Evolutionary conservation across 2,113 vertebrate species (phyloP), one percentile per base, ranked within the genome.

Genomic region (Sturnira hondurensis): DNA sequence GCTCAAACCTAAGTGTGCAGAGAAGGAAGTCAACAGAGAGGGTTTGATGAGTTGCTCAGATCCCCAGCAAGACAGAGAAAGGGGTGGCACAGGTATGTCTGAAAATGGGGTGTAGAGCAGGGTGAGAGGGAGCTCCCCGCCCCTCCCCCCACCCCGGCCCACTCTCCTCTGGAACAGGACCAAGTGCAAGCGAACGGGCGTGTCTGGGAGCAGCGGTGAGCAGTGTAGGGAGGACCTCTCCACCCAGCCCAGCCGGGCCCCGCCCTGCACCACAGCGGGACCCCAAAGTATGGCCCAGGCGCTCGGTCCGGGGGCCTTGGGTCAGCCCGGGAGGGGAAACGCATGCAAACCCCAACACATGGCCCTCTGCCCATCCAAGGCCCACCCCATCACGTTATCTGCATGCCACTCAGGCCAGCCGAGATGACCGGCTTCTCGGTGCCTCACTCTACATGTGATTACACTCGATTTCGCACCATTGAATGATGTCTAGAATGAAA

Each of bases 71-170:
- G n/a, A 22, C 41, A 14, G 26, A 38, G 20, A 47, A 26, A 26
- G 0, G 22, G 15, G 28, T 36, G 19, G 38, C 17, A 80, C 61
- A 6, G 6, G 33, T 17, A 22, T 5, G 8, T 36, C 38, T 43
- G 45, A 63, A 50, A 36, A 33, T 3, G 14, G 28, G 19, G 26
- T 10, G 5, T 3, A 28, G 58, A 54, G 33, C 14, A 61, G 38
- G 20, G 36, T 28, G 11, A 70, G 50, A 56, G 20, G 8, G n/a
- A n/a, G n/a, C n/a, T n/a, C n/a, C n/a, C 36, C 16, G 33, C 28
- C 1, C 5, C 4, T 14, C 7, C 3, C 1, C 7, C 4, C 17
- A 5, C 3, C n/a, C n/a, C n/a, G n/a, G 38, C 77, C 26, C 41
- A 31, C n/a, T 7, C 5, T 63, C 20, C n/a, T 12, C 20, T n/a